Evolutionary conservation across 2,888 invertebrate species (phyloP), one percentile per base, ranked within the genome.

Genomic region (Volucella inanis): DNA sequence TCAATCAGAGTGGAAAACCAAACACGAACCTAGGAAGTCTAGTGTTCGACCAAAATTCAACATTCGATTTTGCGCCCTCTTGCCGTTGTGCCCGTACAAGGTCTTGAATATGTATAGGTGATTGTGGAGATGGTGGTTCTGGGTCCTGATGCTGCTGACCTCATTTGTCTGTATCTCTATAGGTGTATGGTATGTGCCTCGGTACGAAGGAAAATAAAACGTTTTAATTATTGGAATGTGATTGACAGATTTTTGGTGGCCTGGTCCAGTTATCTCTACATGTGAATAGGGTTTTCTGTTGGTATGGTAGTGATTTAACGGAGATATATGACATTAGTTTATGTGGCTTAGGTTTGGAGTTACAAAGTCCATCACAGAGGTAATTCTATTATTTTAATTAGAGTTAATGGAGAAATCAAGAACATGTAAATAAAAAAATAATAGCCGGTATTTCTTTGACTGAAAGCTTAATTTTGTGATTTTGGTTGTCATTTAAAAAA

Each of bases 221-320:
- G 59, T 67, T 76, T 76, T 76, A 67, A 67, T 76, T 76, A 59
- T 75, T 43, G 59, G 59, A 76, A 61, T 76, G 67, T 67, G 67
- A 76, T 76, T 76, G 76, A 67, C 59, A 59, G 76, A 52, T 45
- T 67, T 68, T 61, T 45, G 57, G 39, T 57, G 43, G 4, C 49
- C 45, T 11, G 2, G 41, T 43, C 22, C n/a, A 55, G 31, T 12
- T 15, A 15, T 6, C 18, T 12, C 52, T 11, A 22, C 54, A 31
- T 31, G 22, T 70, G 57, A 70, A 70, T 59, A 38, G n/a, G 57
- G 52, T 43, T 49, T 2, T 22, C 8, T 59, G 6, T 18, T 39
- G 15, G 14, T 38, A 15, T 31, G 14, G 39, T 64, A 14, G 12
- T 57, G 10, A 31, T 8, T 57, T 15, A 10, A 10, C 39, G 10